Evolutionary conservation across 2,797 vertebrate genomes (phyloP), one percentile per base, ranked within the genome.

Genomic region (Neosilurus mollespiculum): DNA sequence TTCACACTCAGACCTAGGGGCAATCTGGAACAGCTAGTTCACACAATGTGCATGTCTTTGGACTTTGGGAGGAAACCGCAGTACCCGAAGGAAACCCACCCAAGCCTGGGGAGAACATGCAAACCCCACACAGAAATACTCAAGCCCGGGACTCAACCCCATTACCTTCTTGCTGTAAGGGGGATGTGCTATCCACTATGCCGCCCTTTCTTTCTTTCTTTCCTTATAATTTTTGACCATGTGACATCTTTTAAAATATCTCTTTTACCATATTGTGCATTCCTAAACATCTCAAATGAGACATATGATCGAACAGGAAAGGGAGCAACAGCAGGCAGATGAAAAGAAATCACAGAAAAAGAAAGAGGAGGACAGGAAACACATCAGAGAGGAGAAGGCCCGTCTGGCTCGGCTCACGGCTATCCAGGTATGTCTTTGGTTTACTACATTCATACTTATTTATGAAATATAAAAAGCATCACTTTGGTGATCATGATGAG

Each of bases 311-410:
- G 26, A 20, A 34, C 56, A 93, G 92, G 92, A 94, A 80, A 91
- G 84, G 88, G 94, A 93, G 70, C 92, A 92, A 85, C 91, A 90
- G 34, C 87, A 86, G 3, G 88, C 92, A 58, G 93, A 90, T 49
- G 93, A 92, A 24, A 88, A 88, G 24, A 95, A 94, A 85, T 87
- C 89, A 82, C 93, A 92, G n/a, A 93, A 90, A 84, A 94, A 89
- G 87, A 95, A 92, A 84, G 95, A 94, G 0, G 94, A 95, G 1
- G 96, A 97, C 0, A 92, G 97, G 65, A 94, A 87, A 80, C 94
- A 89, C 37, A 94, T 95, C 80, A 95, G 97, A 0, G 96, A 98
- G 86, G 97, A 98, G 90, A 98, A 97, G 88, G 97, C 97, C 0
- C 95, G 93, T 0, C 91, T 95, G 76, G 96, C 96, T 2, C 93